phyloP scores from a whole-genome alignment of 2,797 vertebrate genomes.

The Neopelma chrysocephalum region DNA sequence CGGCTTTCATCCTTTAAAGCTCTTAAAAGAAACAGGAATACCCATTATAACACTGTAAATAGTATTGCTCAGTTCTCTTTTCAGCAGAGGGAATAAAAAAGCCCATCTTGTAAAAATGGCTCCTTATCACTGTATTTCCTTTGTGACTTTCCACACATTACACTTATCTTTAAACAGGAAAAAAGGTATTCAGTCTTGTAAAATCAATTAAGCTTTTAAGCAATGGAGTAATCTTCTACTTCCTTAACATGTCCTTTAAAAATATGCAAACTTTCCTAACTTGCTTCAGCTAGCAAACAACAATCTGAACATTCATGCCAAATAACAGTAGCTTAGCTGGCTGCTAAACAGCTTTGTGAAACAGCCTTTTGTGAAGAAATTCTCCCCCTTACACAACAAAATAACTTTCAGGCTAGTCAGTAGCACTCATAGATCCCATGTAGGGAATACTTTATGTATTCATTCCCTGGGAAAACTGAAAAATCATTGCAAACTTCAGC shows the following conservation, averaged over 20 bases:
- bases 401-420: neutral
- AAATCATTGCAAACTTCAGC: neutral
- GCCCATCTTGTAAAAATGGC: neutral
- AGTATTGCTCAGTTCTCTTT: constrained; percentile 20
- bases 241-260: neutral
- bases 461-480: neutral
- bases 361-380: neutral
- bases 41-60: constrained; percentile 42
- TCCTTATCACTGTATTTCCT: constrained; percentile 36
- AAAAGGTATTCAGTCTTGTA: constrained; percentile 28
- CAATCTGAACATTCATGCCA: neutral
- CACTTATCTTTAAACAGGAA: constrained; percentile 26
- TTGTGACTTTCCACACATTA: constrained; percentile 44
- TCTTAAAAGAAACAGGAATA: constrained; percentile 59
- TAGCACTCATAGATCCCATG: neutral
- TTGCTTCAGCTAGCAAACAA: neutral
- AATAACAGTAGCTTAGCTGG: neutral
- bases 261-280: neutral
- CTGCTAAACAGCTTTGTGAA: neutral
- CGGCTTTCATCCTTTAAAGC: constrained; percentile 41
- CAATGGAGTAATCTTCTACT: neutral
- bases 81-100: constrained; percentile 12
- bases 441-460: neutral
- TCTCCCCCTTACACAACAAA: neutral
- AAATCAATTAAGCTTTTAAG: constrained; percentile 43